These are phyloP conservation scores for Trematomus bernacchii DNA, from an alignment of 2,797 vertebrate species.

Conservation along the genomic window DNA sequence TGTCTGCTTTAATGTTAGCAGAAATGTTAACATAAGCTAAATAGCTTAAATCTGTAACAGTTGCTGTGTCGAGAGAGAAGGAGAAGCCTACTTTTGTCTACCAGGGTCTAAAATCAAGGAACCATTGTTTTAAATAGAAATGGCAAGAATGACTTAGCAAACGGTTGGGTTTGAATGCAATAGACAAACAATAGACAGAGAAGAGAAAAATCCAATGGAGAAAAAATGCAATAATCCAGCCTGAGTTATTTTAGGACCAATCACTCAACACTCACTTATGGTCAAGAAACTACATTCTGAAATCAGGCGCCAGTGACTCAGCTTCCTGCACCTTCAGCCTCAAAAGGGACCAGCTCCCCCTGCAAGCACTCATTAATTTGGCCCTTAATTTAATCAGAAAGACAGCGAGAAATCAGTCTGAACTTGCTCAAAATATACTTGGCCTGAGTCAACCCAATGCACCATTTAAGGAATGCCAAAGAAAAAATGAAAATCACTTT, in stretches of 20 bases:
- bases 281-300: slow-evolving; percentile 10
- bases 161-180: not conserved
- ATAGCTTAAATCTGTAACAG: not conserved
- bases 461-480: slow-evolving; percentile 17
- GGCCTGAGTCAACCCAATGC: slow-evolving; percentile 27
- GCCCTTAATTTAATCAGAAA: slow-evolving; percentile 60
- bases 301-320: slow-evolving; percentile 10
- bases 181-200: not conserved
- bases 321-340: slow-evolving; percentile 22
- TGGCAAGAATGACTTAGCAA: not conserved
- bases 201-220: not conserved
- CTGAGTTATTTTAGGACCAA: not conserved
- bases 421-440: slow-evolving; percentile 45
- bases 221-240: not conserved
- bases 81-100: not conserved
- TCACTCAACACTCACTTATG: not conserved
- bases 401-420: slow-evolving; percentile 53
- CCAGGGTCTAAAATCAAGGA: not conserved
- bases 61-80: not conserved
- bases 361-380: slow-evolving; percentile 43
- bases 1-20: not conserved
- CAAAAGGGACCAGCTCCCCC: slow-evolving; percentile 21
- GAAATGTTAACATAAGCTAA: not conserved
- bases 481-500: slow-evolving; percentile 40
- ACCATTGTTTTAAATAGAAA: not conserved